Evolutionary conservation across 2,888 invertebrate species (phyloP).

Genomic region (Ophioninae sp.): DNA sequence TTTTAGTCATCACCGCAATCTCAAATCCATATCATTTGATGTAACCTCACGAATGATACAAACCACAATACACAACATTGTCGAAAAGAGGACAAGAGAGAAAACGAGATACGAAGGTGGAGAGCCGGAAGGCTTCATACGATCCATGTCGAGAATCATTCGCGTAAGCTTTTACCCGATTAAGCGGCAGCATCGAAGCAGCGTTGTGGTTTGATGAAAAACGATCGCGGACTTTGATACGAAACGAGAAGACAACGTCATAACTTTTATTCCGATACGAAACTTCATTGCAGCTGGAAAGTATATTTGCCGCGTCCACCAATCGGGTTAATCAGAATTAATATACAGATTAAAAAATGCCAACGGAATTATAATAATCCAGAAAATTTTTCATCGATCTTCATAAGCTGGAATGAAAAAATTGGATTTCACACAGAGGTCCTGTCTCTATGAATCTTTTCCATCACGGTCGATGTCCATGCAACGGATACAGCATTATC

Average conservation of each 20-base stretch:
- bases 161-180: neutral
- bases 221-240: neutral
- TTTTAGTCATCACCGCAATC: neutral
- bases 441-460: neutral
- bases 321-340: neutral
- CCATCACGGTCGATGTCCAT: neutral
- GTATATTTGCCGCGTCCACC: neutral
- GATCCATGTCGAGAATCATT: neutral
- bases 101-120: neutral
- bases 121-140: neutral
- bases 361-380: too few species aligned
- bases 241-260: neutral
- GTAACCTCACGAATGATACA: neutral
- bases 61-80: neutral
- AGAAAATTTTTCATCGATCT: neutral
- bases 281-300: neutral
- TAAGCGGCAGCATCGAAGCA: neutral
- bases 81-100: neutral
- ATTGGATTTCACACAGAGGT: neutral
- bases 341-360: neutral
- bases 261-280: neutral
- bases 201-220: neutral
- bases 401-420: neutral
- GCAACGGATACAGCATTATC: neutral
- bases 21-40: neutral